These are phyloP conservation scores for Tretioscincus oriximinensis DNA, from an alignment of 2,113 vertebrate genomes.

Conservation along the genomic window DNA sequence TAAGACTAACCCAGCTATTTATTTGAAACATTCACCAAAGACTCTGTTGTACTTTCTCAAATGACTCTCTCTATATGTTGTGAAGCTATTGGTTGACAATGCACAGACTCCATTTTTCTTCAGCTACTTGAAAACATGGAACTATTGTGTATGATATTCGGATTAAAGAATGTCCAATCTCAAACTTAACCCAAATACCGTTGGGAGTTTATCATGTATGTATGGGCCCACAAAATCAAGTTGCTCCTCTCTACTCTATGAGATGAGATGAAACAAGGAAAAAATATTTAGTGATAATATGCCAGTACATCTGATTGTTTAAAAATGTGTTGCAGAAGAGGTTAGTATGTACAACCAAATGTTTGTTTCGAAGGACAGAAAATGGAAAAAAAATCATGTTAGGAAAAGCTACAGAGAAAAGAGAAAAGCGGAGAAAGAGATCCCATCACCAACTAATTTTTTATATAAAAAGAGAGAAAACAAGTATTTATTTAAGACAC, in stretches of 20 bases:
- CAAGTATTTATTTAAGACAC: slow-evolving; percentile 74
- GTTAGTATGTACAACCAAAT: slow-evolving; percentile 69
- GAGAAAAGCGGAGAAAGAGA: slow-evolving; percentile 48
- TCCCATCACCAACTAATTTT: slow-evolving; percentile 63
- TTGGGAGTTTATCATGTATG: background rate
- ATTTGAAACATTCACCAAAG: too few species aligned
- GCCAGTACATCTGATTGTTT: slow-evolving; percentile 35
- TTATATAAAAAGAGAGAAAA: slow-evolving; percentile 67
- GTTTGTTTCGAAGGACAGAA: slow-evolving; percentile 61
- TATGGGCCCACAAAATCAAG: background rate
- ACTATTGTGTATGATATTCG: slow-evolving; percentile 15
- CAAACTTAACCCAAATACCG: slow-evolving; percentile 7
- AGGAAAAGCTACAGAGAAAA: slow-evolving; percentile 58
- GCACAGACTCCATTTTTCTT: slow-evolving; percentile 10
- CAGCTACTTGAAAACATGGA: background rate
- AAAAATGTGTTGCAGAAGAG: slow-evolving; percentile 53
- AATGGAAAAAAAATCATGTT: slow-evolving; percentile 54
- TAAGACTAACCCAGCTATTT: too few species aligned
- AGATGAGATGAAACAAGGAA: slow-evolving; percentile 34
- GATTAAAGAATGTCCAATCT: background rate
- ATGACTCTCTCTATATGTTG: slow-evolving; percentile 19
- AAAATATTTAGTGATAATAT: slow-evolving; percentile 38
- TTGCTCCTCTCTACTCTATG: slow-evolving; percentile 1
- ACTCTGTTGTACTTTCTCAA: background rate
- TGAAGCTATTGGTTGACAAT: slow-evolving; percentile 2